These are phyloP conservation scores for Drosophila willistoni DNA, from an alignment of 1,140 invertebrate genomes.

Conservation along the genomic window DNA sequence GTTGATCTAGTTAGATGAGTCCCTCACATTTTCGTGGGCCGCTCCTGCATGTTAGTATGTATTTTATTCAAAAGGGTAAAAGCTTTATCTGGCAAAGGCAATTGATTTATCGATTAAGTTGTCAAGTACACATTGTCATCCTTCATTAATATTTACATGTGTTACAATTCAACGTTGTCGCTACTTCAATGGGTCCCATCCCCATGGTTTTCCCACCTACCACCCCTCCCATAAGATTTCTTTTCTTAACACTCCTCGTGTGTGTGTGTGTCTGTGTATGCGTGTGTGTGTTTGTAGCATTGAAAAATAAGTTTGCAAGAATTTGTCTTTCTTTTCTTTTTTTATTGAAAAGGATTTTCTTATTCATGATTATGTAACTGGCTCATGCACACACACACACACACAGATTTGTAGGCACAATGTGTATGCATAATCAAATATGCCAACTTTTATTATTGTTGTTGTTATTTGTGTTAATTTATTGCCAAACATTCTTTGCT, in stretches of 20 bases:
- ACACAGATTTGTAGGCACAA: background rate
- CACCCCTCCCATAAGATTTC: constrained; percentile 17
- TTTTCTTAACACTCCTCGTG: constrained; percentile 26
- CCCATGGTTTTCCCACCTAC: background rate
- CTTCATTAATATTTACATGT: constrained; percentile 76
- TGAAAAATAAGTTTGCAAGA: constrained; percentile 40
- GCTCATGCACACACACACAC: constrained; percentile 25
- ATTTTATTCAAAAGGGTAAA: constrained; percentile 68
- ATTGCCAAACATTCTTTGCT: constrained; percentile 1
- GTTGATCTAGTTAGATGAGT: background rate
- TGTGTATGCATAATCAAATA: constrained; percentile 29
- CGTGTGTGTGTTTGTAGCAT: constrained; percentile 29
- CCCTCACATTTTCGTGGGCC: background rate
- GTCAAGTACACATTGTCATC: constrained; percentile 78
- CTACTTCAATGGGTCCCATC: constrained; percentile 26
- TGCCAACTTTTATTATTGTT: constrained; percentile 30
- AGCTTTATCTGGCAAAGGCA: constrained; percentile 66
- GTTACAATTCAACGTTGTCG: constrained; percentile 58
- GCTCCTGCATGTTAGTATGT: constrained; percentile 11
- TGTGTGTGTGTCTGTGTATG: background rate
- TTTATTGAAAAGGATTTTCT: constrained; percentile 38
- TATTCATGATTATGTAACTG: constrained; percentile 50
- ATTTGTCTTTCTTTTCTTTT: background rate
- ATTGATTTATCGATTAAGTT: constrained; percentile 82
- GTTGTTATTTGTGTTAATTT: constrained; percentile 49